Evolutionary conservation across 2,113 vertebrate species (phyloP).

Genomic region (Phaethornis superciliosus): DNA sequence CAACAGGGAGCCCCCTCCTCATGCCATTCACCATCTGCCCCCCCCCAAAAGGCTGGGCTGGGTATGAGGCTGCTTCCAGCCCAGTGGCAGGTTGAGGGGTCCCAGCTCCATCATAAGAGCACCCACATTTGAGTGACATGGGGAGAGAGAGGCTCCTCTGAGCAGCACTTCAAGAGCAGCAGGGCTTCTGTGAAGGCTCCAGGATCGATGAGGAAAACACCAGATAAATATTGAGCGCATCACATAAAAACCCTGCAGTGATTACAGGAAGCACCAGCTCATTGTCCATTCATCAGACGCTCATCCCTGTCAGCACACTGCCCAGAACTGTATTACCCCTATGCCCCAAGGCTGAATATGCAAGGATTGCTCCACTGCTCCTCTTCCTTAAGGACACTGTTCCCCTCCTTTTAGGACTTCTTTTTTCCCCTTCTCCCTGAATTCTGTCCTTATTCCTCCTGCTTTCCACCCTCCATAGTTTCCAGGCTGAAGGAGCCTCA

Average conservation of each 20-base stretch:
- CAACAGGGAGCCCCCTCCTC: background rate
- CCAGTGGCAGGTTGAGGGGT: background rate
- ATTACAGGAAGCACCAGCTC: background rate
- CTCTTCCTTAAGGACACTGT: background rate
- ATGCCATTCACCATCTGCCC: background rate
- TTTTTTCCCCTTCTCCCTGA: rapidly evolving
- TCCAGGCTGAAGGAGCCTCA: background rate
- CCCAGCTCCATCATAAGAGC: background rate
- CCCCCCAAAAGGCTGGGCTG: rapidly evolving
- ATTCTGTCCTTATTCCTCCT: background rate
- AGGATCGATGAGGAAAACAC: background rate
- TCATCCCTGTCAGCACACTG: background rate
- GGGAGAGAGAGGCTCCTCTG: background rate
- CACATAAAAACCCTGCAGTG: background rate
- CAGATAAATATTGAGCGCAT: background rate
- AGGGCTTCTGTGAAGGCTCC: background rate
- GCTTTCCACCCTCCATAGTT: background rate
- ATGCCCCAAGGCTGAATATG: background rate
- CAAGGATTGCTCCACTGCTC: background rate
- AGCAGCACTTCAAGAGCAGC: background rate
- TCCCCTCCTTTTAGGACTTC: background rate
- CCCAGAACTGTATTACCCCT: background rate
- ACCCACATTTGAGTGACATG: background rate
- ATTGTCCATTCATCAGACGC: background rate
- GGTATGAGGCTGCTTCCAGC: rapidly evolving